phyloP scores from a whole-genome alignment of 1,140 invertebrate species.

The Homarus americanus region DNA sequence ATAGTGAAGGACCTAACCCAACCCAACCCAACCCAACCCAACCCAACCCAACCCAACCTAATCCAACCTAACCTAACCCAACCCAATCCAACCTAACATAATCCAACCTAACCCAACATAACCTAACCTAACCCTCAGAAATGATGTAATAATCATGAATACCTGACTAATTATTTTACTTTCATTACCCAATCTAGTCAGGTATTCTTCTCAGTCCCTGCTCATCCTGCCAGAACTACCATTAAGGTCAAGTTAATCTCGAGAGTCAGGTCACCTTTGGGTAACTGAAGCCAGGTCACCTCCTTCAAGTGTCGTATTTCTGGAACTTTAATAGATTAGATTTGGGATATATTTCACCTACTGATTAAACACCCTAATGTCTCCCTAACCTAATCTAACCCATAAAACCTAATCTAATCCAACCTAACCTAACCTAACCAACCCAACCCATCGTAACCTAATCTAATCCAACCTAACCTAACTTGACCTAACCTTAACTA shows the following conservation, averaged over 20 bases:
- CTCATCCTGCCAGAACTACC: not conserved
- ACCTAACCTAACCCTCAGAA: too few relatives aligned
- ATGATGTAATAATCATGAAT: not conserved
- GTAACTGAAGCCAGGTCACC: not conserved
- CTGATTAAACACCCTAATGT: too few relatives aligned
- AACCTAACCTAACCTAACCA: too few relatives aligned
- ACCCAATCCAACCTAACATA: too few relatives aligned
- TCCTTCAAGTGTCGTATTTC: not conserved
- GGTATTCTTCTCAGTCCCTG: not conserved
- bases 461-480: slow-evolving; percentile 38
- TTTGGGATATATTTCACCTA: too few relatives aligned
- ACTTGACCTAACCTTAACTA: slow-evolving; percentile 25
- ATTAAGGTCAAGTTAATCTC: not conserved
- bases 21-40: slow-evolving; percentile 24
- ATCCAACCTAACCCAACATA: too few relatives aligned
- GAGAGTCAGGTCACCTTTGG: not conserved
- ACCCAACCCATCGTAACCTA: too few relatives aligned
- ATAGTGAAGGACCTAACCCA: too few relatives aligned
- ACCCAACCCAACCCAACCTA: slow-evolving; percentile 27
- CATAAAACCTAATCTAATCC: too few relatives aligned
- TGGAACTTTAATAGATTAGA: not conserved
- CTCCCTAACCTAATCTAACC: too few relatives aligned
- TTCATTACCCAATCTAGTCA: not conserved
- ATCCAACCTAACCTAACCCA: slow-evolving; percentile 23
- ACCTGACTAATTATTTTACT: not conserved